Base-by-base conservation (phyloP, 2,113 vertebrate species). In the Gnathonemus echidnorhynchus region DNA sequence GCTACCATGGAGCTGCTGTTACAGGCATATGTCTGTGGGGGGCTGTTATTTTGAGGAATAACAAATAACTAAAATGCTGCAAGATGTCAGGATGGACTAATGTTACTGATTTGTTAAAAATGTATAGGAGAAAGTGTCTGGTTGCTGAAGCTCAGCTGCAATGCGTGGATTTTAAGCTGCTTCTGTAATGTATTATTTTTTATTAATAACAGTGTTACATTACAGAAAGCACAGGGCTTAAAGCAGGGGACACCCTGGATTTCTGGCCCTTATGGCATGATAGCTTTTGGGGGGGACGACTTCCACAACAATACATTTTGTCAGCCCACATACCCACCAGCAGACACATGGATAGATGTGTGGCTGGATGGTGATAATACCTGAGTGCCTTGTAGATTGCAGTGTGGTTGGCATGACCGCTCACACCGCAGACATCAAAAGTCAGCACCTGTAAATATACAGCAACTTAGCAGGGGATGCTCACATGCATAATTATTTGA, bases 401-500 rank as follows among this genome's bases (percentile, higher is more conserved):
- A 13, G 93, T 74, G 90, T 99, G 98, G 94, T 99, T 99, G 90
- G 94, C 93, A 86, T 99, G 98, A 48, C 98, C 96, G 3, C 98
- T 99, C 91, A 99, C 97, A 91, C 98, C 98, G 74, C 94, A 93
- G 0, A 93, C 96, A 91, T 99, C 98, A 50, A 99, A 99, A 31
- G 98, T 99, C 94, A 99, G 95, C 94, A 99, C 97, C 98, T 99
- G 95, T 87, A 95, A 91, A 88, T 92, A 93, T 93, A 92, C 8
- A 87, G 85, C 21, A 89, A 77, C 91, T 1, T 87, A 62, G 87
- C 50, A 24, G 11, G 27, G 3, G 31, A 48, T 42, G 31, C 35
- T 74, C 13, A 74, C 66, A 74, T 74, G 11, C 31, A 35, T 31
- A 31, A 35, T n/a, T 74, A 74, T 15, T 35, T 31, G 66, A 35